Evolutionary conservation across 1,140 invertebrate genomes (phyloP).

Genomic region (Hetaerina americana): DNA sequence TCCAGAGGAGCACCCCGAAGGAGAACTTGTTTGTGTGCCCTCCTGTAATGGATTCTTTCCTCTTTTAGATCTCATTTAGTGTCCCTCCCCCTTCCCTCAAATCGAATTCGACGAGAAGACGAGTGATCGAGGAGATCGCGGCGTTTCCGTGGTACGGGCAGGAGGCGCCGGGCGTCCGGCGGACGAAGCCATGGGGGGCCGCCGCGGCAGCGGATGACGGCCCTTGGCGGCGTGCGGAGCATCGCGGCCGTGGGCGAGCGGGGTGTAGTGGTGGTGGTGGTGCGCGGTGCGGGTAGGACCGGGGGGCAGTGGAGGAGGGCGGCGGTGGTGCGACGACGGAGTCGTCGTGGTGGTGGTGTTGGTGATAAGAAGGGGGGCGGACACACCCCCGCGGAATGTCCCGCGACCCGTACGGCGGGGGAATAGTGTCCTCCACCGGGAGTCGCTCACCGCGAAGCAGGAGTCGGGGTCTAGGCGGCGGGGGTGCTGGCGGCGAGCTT

Average conservation of each 20-base stretch:
- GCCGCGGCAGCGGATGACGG: conserved; percentile 23
- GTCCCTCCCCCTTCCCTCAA: too few relatives aligned
- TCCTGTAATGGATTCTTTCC: too few relatives aligned
- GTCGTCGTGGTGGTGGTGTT: conserved; percentile 6
- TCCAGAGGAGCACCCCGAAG: too few relatives aligned
- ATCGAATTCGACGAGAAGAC: too few relatives aligned
- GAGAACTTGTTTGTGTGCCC: too few relatives aligned
- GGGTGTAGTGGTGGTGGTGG: too few relatives aligned
- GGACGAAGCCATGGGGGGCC: conserved; percentile 22
- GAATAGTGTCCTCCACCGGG: conserved; percentile 24
- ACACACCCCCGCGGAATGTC: conserved; percentile 36
- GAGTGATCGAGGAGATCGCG: too few relatives aligned
- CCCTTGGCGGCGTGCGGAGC: neutral
- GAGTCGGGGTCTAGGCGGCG: conserved; percentile 44
- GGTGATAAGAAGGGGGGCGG: conserved; percentile 7
- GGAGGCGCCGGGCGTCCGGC: too few relatives aligned
- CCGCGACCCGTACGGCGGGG: conserved; percentile 51
- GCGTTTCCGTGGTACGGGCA: too few relatives aligned
- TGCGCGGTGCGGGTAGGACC: too few relatives aligned
- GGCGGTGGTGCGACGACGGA: neutral
- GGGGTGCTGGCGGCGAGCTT: conserved; percentile 49
- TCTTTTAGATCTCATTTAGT: too few relatives aligned
- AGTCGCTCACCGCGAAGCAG: conserved; percentile 36
- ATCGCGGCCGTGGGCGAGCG: conserved; percentile 1
- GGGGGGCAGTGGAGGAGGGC: too few relatives aligned